Evolutionary conservation across 1,140 invertebrate species (phyloP), one percentile per base, ranked within the genome.

Genomic region (Brachionus asplanchnoidis): DNA sequence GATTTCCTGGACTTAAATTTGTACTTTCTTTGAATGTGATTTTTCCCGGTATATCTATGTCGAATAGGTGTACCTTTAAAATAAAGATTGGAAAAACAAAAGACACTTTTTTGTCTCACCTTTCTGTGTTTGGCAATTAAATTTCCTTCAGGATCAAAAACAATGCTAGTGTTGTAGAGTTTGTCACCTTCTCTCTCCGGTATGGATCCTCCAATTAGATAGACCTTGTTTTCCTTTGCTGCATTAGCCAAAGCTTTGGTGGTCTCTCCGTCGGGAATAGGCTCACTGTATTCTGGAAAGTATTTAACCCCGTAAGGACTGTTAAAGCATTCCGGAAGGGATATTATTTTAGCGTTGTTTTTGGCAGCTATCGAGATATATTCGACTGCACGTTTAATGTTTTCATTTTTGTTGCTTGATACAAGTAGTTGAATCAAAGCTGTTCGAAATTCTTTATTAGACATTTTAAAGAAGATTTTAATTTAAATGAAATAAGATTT

Each of bases 1-100:
- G 88, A 87, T 94, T 91, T 3, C 96, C 97, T 1, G 94, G 89
- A 79, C 91, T 92, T 0, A 98, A 88, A 0, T 93, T 93, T 86
- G 96, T 94, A 0, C 95, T 97, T 88, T 98, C 96, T 88, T 95
- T 94, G 87, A 98, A 97, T n/a, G 92, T 93, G 46, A 97, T 95
- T 89, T 95, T 95, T 26, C 93, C 94, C 70, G 95, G 95, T 78
- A 98, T 94, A 87, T 97, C 94, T 88, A 98, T 97, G 89, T 98
- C 96, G 90, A 98, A 98, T 36, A 98, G 91, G 91, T 98, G 97
- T 87, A 97, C 91, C 94, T 95, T 87, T 20, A 80, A 83, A 36
- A 36, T 32, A 32, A 42, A 87, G 88, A 60, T 86, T 23, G 73
- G 6, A 84, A 86, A 84, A 86, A 50, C 84, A 87, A 17, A 65